These are phyloP conservation scores for Mesoligia furuncula DNA, from an alignment of 2,888 invertebrate species.

Conservation along the genomic window DNA sequence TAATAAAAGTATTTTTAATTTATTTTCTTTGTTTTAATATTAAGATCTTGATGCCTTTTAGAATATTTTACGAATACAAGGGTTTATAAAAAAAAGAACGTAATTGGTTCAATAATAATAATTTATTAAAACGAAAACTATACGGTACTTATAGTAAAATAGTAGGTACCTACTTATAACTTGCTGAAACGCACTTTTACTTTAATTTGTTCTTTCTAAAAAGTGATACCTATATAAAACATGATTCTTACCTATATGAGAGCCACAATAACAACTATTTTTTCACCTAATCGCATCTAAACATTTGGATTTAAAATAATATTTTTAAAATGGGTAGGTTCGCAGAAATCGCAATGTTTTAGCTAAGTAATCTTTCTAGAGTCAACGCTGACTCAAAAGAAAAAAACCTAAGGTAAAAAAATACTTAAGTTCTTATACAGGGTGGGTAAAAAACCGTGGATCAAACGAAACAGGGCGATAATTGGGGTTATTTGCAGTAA, in stretches of 20 bases:
- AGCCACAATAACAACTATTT: background rate
- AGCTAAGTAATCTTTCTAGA: background rate
- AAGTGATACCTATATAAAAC: background rate
- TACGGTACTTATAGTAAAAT: background rate
- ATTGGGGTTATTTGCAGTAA: too few species aligned
- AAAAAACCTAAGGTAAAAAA: background rate
- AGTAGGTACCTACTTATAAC: background rate
- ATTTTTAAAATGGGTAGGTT: background rate
- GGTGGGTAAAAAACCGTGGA: too few species aligned
- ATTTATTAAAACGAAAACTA: conserved; percentile 10
- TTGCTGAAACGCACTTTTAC: conserved; percentile 6
- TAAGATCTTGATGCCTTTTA: background rate
- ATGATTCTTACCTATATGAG: background rate
- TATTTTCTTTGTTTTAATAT: background rate
- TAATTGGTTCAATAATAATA: background rate
- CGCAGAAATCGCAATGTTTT: background rate
- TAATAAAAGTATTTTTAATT: conserved; percentile 49
- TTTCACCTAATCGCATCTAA: background rate
- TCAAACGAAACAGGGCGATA: too few species aligned
- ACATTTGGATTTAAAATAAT: background rate
- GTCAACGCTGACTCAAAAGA: background rate
- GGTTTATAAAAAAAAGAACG: conserved; percentile 1
- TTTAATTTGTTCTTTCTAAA: background rate
- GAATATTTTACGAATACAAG: background rate
- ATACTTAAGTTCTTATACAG: background rate